A percentile compares a stretch with the other conserved stretches of the same genome.
Conservation (phyloP, 2,113 vertebrate species). For the Pomatostomus ruficeps region DNA sequence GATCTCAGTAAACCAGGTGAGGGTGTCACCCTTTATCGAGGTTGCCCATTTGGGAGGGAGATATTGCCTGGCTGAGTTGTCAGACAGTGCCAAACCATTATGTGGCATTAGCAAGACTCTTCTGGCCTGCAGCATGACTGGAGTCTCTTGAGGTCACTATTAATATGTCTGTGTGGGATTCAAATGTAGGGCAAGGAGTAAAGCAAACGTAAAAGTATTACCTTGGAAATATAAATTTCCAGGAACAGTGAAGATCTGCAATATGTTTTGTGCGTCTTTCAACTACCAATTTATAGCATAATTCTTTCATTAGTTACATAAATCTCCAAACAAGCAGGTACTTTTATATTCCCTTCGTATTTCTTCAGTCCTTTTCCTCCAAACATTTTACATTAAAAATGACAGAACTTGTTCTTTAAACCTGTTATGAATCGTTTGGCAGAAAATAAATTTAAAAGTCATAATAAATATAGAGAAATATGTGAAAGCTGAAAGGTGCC, state of each 20-base stretch:
- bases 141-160: neutral
- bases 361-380: neutral
- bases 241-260: neutral
- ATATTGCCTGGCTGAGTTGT: neutral
- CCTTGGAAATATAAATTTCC: neutral
- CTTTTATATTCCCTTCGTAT: neutral
- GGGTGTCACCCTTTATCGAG: neutral
- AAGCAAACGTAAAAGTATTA: neutral
- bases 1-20: conserved; percentile 3
- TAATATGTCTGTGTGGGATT: neutral
- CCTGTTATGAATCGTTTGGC: neutral
- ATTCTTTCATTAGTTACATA: neutral
- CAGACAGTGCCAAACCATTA: neutral
- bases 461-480: neutral
- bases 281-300: neutral
- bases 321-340: neutral
- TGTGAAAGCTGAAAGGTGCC: neutral
- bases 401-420: neutral
- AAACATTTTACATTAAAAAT: neutral
- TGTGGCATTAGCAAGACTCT: neutral
- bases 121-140: neutral
- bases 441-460: conserved; percentile 8
- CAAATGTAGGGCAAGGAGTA: neutral
- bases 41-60: neutral
- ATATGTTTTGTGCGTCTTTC: neutral